These are phyloP conservation scores for Neotoxoptera formosana DNA, from an alignment of 1,140 invertebrate species.

Conservation along the genomic window DNA sequence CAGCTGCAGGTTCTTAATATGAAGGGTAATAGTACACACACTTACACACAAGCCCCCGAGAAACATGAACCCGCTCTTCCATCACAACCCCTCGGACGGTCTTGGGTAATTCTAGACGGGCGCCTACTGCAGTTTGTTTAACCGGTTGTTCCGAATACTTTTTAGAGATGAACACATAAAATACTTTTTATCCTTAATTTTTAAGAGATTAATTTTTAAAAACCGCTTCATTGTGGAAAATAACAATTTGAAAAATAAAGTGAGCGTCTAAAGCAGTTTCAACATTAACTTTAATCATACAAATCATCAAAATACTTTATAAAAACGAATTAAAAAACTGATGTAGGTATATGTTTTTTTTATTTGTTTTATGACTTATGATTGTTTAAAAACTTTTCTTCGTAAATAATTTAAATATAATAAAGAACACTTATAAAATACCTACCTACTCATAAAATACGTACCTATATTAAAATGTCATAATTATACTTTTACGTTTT, in stretches of 20 bases:
- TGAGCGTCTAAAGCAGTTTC: not conserved
- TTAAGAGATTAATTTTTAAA: constrained; percentile 11
- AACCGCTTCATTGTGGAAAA: not conserved
- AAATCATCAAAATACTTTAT: not conserved
- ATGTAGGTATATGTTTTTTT: not conserved
- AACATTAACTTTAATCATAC: not conserved
- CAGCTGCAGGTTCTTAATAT: constrained; percentile 56
- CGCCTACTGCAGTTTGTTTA: constrained; percentile 55
- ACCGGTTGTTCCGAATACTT: constrained; percentile 49
- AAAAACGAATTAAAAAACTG: not conserved
- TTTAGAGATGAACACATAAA: constrained; percentile 40
- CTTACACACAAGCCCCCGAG: not conserved
- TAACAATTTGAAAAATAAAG: not conserved
- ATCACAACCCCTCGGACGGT: constrained; percentile 46
- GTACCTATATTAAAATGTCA: not conserved
- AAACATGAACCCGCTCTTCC: constrained; percentile 51
- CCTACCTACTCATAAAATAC: not conserved
- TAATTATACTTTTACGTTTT: not conserved
- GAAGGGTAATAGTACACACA: constrained; percentile 30
- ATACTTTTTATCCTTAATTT: constrained; percentile 19
- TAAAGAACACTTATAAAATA: not conserved
- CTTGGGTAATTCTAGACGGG: constrained; percentile 46
- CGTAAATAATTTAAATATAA: not conserved
- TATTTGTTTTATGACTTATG: not conserved
- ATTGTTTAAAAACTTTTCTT: not conserved